phyloP scores from a whole-genome alignment of 2,113 vertebrate species.

The Ramphastos sulfuratus region DNA sequence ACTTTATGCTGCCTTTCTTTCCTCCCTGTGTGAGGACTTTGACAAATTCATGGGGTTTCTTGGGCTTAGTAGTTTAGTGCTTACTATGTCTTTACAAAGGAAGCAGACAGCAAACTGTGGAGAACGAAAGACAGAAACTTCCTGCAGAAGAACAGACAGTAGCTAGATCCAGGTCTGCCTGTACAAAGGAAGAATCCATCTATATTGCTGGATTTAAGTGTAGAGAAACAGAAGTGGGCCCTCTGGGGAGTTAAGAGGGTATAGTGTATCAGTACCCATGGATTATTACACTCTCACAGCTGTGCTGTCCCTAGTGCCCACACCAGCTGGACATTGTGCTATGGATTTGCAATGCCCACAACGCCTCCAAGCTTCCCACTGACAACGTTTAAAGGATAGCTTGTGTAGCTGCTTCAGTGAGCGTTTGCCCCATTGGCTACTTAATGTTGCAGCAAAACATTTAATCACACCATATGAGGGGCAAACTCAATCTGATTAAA shows the following conservation, averaged over 20 bases:
- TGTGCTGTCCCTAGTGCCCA: neutral
- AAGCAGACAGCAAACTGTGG: neutral
- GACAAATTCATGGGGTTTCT: neutral
- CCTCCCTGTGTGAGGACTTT: neutral
- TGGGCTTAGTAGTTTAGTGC: neutral
- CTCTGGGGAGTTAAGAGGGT: neutral
- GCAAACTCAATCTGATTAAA: slow-evolving; percentile 68
- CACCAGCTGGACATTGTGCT: neutral
- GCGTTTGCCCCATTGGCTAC: slow-evolving; percentile 45
- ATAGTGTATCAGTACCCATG: neutral
- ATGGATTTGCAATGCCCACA: neutral
- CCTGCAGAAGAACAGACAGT: neutral
- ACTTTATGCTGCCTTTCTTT: neutral
- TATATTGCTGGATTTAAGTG: neutral
- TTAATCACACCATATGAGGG: slow-evolving; percentile 71
- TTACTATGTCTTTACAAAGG: neutral
- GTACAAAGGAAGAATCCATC: neutral
- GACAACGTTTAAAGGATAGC: slow-evolving; percentile 32
- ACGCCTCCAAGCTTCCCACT: slow-evolving; percentile 27
- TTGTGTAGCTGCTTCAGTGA: neutral
- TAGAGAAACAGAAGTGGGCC: neutral
- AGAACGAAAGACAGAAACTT: neutral
- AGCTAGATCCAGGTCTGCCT: neutral
- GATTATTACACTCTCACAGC: neutral
- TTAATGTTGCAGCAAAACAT: slow-evolving; percentile 55